A percentile compares a stretch with the other conserved stretches of the same genome.
Evolutionary conservation across 1,140 invertebrate genomes (phyloP).

Genomic region (Leptestheria dahalacensis): DNA sequence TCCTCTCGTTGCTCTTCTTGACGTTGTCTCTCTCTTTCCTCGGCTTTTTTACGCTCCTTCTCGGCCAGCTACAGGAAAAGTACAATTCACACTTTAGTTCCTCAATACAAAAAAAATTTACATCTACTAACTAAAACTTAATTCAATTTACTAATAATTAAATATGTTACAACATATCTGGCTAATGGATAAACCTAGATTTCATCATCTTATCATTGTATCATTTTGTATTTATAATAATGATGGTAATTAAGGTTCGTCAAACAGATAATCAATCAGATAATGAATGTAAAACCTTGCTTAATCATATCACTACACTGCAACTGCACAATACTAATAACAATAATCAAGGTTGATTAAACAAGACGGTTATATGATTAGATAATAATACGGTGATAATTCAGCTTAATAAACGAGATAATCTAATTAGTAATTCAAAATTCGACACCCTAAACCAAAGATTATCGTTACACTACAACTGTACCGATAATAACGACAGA

Average conservation of each 20-base stretch:
- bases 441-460: too few relatives aligned
- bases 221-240: neutral
- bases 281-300: neutral
- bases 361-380: too few relatives aligned
- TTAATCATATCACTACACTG: neutral
- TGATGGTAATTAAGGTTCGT: too few relatives aligned
- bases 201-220: neutral
- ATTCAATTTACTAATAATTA: neutral
- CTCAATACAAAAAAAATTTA: neutral
- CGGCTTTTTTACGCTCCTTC: slow-evolving; percentile 10
- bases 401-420: too few relatives aligned
- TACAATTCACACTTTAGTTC: neutral
- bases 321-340: neutral
- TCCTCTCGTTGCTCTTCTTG: slow-evolving; percentile 10
- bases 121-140: neutral
- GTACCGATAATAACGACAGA: too few relatives aligned
- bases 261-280: too few relatives aligned
- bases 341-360: too few relatives aligned
- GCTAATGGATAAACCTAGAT: neutral
- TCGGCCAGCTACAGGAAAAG: slow-evolving; percentile 9
- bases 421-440: too few relatives aligned
- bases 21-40: neutral
- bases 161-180: too few relatives aligned
- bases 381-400: too few relatives aligned
- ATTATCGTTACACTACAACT: too few relatives aligned